Conservation (phyloP, 1,140 invertebrate genomes). For the Sycophila sp. region DNA sequence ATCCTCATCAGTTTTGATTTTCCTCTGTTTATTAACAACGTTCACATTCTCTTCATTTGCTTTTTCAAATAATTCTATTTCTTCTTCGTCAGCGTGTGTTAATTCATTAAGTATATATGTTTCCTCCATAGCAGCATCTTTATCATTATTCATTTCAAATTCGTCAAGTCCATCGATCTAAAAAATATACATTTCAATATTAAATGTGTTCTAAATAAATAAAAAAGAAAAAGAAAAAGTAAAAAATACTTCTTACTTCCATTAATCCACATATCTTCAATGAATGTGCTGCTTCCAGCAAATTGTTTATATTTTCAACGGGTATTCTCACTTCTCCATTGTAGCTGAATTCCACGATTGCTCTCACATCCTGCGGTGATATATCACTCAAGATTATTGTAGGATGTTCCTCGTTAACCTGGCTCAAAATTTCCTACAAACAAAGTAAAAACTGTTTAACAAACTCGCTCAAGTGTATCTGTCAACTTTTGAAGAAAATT, state of each 20-base stretch:
- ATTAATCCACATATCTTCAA: constrained; percentile 67
- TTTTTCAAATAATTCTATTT: constrained; percentile 24
- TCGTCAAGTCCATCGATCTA: constrained; percentile 56
- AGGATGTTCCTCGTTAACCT: constrained; percentile 63
- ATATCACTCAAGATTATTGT: constrained; percentile 68
- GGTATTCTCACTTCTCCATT: constrained; percentile 69
- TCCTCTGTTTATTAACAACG: constrained; percentile 42
- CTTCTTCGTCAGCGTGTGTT: constrained; percentile 9
- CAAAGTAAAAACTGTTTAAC: background rate
- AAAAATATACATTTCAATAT: constrained; percentile 8
- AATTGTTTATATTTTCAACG: constrained; percentile 61
- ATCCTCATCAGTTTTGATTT: constrained; percentile 25
- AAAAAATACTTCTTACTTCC: constrained; percentile 57
- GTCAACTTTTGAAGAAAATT: too few relatives aligned
- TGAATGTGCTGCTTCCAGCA: constrained; percentile 66
- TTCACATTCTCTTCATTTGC: constrained; percentile 14
- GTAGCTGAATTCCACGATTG: constrained; percentile 71
- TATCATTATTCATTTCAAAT: constrained; percentile 37
- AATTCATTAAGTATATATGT: constrained; percentile 3
- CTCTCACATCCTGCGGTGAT: constrained; percentile 63
- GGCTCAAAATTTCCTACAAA: constrained; percentile 62
- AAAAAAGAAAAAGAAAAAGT: constrained; percentile 8
- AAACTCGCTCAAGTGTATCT: too few relatives aligned
- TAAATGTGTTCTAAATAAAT: too few relatives aligned
- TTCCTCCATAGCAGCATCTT: constrained; percentile 27